phyloP scores from a whole-genome alignment of 1,140 invertebrate genomes.

The Aphelenchoides besseyi region DNA sequence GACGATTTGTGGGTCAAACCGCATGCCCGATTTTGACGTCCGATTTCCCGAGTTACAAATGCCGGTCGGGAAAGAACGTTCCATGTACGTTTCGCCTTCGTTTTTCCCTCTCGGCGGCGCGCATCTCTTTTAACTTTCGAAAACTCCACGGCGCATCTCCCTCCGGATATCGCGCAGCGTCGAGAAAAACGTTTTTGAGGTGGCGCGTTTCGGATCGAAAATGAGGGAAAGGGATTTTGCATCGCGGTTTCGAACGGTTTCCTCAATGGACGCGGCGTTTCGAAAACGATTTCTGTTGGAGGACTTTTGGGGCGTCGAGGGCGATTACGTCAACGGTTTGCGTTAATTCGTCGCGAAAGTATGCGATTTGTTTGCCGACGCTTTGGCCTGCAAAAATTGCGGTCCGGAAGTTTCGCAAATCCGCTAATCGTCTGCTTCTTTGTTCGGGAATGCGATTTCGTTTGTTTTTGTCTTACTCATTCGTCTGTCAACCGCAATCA shows the following conservation, averaged over 20 bases:
- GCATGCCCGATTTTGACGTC: constrained; percentile 1
- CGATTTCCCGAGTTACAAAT: background rate
- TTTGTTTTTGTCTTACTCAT: no score
- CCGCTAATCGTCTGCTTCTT: no score
- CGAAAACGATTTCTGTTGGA: background rate
- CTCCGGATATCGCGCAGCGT: no score
- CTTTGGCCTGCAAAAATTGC: background rate
- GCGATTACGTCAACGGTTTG: background rate
- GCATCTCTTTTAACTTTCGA: background rate
- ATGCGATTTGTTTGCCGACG: background rate
- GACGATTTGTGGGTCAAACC: constrained; percentile 3
- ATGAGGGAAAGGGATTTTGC: background rate
- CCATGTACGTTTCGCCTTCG: no score
- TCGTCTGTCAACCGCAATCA: no score
- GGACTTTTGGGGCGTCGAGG: background rate
- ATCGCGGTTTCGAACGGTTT: background rate
- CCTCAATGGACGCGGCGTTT: background rate
- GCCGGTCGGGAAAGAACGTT: background rate
- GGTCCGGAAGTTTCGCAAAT: no score
- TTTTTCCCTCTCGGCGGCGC: constrained; percentile 1
- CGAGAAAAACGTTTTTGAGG: no score
- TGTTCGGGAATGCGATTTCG: no score
- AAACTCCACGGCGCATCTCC: no score
- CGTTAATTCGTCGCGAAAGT: background rate
- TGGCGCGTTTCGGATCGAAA: background rate